Percentiles rank a stretch among this genome's conserved stretches.
These are phyloP conservation scores for Heliconius hewitsoni DNA, from an alignment of 1,140 invertebrate species.

Conservation along the genomic window DNA sequence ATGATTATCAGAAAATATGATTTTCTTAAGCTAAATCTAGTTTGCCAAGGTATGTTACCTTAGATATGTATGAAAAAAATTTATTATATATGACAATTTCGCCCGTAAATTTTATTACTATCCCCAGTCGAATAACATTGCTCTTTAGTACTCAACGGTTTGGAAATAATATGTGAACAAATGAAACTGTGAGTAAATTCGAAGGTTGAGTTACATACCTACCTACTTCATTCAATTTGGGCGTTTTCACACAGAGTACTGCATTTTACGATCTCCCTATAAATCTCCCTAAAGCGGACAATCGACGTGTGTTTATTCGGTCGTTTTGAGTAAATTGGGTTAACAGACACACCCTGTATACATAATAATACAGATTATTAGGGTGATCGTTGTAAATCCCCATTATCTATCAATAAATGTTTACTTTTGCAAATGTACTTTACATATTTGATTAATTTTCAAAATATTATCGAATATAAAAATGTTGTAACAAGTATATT, in stretches of 20 bases:
- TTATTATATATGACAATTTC: not conserved
- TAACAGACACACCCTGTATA: slow-evolving; percentile 59
- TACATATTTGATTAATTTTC: not conserved
- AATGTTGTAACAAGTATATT: too few relatives aligned
- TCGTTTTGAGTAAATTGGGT: slow-evolving; percentile 72
- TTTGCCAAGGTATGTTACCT: too few relatives aligned
- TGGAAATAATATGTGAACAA: slow-evolving; percentile 46
- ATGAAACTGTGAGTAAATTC: slow-evolving; percentile 45
- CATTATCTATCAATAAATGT: slow-evolving; percentile 22
- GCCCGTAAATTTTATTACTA: slow-evolving; percentile 22
- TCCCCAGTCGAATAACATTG: slow-evolving; percentile 31
- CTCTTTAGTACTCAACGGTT: slow-evolving; percentile 28
- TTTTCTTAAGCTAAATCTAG: not conserved
- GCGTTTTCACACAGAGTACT: slow-evolving; percentile 53
- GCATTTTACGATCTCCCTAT: slow-evolving; percentile 66
- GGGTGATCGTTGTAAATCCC: slow-evolving; percentile 19
- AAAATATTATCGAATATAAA: not conserved
- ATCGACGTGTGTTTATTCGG: slow-evolving; percentile 67
- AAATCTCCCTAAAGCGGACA: slow-evolving; percentile 60
- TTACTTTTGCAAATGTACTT: slow-evolving; percentile 20
- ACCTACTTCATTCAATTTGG: slow-evolving; percentile 57
- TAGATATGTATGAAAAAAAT: not conserved
- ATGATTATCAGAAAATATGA: not conserved
- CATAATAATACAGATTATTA: slow-evolving; percentile 18
- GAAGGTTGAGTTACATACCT: slow-evolving; percentile 45